These are phyloP conservation scores for Labeo catla DNA, from an alignment of 2,113 vertebrate genomes.

Conservation along the genomic window DNA sequence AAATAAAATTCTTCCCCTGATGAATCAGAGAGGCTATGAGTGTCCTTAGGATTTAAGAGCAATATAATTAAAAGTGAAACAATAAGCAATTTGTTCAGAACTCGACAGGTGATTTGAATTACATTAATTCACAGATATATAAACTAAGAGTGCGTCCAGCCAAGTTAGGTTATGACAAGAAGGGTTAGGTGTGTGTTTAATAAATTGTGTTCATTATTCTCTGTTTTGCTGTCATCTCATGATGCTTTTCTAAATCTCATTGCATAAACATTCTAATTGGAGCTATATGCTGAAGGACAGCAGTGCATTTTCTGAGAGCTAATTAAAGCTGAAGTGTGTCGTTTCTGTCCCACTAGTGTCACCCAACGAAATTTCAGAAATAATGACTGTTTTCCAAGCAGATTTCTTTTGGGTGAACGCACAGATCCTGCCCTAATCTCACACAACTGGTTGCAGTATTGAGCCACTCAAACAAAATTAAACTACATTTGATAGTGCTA, in stretches of 20 bases:
- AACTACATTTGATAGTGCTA: background rate
- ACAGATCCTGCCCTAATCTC: background rate
- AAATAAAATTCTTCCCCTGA: slow-evolving; percentile 12
- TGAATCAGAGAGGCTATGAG: background rate
- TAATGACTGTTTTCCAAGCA: background rate
- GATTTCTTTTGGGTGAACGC: background rate
- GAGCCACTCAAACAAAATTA: background rate
- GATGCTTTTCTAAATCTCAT: background rate
- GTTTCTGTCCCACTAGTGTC: background rate
- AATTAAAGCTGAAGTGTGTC: background rate
- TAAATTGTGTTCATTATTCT: background rate
- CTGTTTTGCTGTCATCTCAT: background rate
- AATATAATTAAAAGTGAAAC: background rate
- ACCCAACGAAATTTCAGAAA: background rate
- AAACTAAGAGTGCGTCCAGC: background rate
- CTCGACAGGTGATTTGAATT: background rate
- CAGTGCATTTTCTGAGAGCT: background rate
- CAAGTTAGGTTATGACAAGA: background rate
- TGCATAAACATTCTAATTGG: slow-evolving; percentile 22
- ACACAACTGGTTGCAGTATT: background rate
- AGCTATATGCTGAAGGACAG: background rate
- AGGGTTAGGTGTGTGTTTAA: background rate
- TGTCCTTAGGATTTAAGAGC: slow-evolving; percentile 3
- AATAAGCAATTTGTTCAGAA: slow-evolving; percentile 7
- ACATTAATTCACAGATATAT: background rate